Percentiles rank a stretch among this genome's conserved stretches.
Conservation (phyloP, 2,797 vertebrate genomes). For the Limosa lapponica region DNA sequence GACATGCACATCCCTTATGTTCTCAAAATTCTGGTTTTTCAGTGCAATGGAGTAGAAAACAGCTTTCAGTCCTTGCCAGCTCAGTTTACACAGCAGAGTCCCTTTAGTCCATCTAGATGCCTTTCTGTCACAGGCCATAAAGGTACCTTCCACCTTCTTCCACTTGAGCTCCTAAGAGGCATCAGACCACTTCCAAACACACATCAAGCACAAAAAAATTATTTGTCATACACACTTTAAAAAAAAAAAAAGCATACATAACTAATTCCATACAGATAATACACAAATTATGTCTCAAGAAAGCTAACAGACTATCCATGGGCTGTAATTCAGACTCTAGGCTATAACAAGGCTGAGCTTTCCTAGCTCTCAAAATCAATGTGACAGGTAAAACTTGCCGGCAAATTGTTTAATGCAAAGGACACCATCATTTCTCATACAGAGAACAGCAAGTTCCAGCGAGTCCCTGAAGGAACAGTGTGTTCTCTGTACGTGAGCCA, state of each 20-base stretch:
- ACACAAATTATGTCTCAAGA: not conserved
- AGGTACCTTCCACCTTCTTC: not conserved
- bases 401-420: not conserved
- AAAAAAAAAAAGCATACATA: not conserved
- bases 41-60: not conserved
- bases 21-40: not conserved
- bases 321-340: not conserved
- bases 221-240: not conserved
- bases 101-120: not conserved
- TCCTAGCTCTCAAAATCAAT: not conserved
- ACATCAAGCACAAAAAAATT: not conserved
- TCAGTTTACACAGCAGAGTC: not conserved
- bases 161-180: not conserved
- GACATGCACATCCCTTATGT: not conserved
- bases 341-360: not conserved
- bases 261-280: not conserved
- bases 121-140: not conserved
- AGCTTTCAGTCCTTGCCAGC: not conserved
- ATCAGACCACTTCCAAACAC: not conserved
- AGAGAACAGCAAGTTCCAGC: not conserved
- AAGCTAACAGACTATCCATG: not conserved
- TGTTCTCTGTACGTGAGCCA: not conserved
- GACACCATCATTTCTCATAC: not conserved
- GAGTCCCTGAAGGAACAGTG: not conserved
- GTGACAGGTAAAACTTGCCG: not conserved